Evolutionary conservation across 2,797 vertebrate genomes (phyloP).

Genomic region (Liasis olivaceus): DNA sequence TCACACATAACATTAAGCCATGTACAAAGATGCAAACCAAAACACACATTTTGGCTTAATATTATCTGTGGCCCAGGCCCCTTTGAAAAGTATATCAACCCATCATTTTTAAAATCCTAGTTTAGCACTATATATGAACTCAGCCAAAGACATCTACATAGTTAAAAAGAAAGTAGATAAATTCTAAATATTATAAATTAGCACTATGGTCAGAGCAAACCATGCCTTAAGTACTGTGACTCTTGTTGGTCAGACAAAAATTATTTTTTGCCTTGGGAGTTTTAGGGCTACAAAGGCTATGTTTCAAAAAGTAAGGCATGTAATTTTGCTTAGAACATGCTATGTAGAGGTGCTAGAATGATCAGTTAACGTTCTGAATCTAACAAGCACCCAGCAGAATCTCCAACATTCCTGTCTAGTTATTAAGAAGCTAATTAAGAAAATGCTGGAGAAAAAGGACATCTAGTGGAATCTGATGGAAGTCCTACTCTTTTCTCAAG

Average conservation of each 20-base stretch:
- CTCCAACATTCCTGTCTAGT: neutral
- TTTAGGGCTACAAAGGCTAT: neutral
- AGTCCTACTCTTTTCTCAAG: neutral
- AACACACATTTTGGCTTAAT: neutral
- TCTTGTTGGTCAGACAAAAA: neutral
- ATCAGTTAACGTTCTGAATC: neutral
- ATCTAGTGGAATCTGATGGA: slow-evolving; percentile 11
- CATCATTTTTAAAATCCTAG: neutral
- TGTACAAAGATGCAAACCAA: neutral
- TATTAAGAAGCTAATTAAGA: neutral
- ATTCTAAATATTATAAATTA: neutral
- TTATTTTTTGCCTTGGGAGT: neutral
- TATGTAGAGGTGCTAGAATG: neutral
- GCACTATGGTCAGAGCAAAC: neutral
- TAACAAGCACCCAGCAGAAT: neutral
- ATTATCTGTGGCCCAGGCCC: neutral
- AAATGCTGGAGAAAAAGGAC: slow-evolving; percentile 1
- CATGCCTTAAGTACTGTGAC: neutral
- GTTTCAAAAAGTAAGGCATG: neutral
- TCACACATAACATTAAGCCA: neutral
- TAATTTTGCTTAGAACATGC: neutral
- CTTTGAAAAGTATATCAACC: neutral
- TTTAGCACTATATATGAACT: neutral
- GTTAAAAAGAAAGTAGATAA: neutral
- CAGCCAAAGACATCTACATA: neutral